phyloP scores from a whole-genome alignment of 2,113 vertebrate species.

The Mustela nigripes region DNA sequence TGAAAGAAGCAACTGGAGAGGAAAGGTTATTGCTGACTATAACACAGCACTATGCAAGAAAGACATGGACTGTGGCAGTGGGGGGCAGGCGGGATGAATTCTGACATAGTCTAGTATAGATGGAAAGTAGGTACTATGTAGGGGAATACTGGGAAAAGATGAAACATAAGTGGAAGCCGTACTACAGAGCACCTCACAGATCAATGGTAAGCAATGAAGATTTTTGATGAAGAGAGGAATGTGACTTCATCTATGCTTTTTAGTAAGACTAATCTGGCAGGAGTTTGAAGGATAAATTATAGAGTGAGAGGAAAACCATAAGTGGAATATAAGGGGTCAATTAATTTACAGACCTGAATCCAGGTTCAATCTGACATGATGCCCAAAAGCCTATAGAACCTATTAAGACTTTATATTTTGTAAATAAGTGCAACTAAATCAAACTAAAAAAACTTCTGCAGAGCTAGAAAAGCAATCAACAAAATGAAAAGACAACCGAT shows the following conservation, averaged over 20 bases:
- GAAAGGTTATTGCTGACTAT: slow-evolving; percentile 42
- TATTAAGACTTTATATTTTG: slow-evolving; percentile 9
- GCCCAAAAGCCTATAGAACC: neutral
- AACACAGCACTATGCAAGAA: neutral
- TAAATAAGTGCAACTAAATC: neutral
- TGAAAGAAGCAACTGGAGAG: neutral
- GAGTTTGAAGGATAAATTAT: slow-evolving; percentile 6
- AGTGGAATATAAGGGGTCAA: neutral
- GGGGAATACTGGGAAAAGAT: neutral
- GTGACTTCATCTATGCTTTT: neutral
- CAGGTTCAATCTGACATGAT: neutral
- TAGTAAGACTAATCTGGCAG: neutral
- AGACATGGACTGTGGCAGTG: neutral
- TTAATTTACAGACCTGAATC: neutral
- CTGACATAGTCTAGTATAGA: neutral
- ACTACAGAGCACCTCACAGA: neutral
- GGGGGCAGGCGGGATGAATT: neutral
- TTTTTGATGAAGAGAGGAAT: slow-evolving; percentile 30
- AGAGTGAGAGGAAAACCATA: neutral
- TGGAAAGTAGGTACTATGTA: neutral
- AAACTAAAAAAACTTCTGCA: neutral
- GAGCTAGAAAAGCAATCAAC: neutral
- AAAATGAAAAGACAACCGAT: neutral
- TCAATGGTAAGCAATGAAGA: neutral
- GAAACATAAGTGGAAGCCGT: neutral